phyloP scores from a whole-genome alignment of 2,797 vertebrate species.

The Melanotaenia parkinsoni region DNA sequence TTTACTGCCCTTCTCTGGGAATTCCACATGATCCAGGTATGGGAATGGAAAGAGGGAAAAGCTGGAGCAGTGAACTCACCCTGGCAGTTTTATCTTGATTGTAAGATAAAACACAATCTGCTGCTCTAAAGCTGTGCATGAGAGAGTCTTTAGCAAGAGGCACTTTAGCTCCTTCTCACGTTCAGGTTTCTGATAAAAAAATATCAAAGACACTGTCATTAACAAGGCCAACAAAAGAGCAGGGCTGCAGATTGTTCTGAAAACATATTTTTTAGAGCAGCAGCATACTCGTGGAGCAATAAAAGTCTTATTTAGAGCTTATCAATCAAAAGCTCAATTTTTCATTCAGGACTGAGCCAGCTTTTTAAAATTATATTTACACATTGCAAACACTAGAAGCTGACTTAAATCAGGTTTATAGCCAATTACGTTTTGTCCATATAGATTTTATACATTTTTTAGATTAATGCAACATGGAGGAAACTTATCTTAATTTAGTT shows the following conservation, averaged over 20 bases:
- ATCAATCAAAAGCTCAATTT: constrained; percentile 47
- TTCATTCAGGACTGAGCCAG: neutral
- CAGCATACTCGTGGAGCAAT: constrained; percentile 28
- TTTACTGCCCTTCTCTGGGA: constrained; percentile 89
- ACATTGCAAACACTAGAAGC: neutral
- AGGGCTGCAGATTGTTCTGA: constrained; percentile 69
- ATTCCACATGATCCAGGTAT: constrained; percentile 87
- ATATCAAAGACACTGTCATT: constrained; percentile 87
- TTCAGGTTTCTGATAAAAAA: constrained; percentile 89
- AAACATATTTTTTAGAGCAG: constrained; percentile 35
- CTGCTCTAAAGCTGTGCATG: constrained; percentile 83
- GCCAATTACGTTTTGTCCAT: neutral
- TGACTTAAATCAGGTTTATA: neutral
- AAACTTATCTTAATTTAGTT: constrained; percentile 6
- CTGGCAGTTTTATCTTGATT: constrained; percentile 90
- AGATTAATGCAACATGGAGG: neutral
- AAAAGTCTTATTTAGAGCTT: constrained; percentile 37
- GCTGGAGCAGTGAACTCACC: constrained; percentile 75
- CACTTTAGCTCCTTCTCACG: constrained; percentile 86
- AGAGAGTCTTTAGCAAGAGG: constrained; percentile 85
- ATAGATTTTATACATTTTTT: constrained; percentile 8
- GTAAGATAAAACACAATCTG: constrained; percentile 91
- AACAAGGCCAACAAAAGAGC: constrained; percentile 87
- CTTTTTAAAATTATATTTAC: neutral
- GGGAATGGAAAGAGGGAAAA: constrained; percentile 84